Percentiles rank a stretch among this genome's conserved stretches.
These are phyloP conservation scores for Cantharis flavilabris DNA, from an alignment of 2,888 invertebrate genomes.

Conservation along the genomic window DNA sequence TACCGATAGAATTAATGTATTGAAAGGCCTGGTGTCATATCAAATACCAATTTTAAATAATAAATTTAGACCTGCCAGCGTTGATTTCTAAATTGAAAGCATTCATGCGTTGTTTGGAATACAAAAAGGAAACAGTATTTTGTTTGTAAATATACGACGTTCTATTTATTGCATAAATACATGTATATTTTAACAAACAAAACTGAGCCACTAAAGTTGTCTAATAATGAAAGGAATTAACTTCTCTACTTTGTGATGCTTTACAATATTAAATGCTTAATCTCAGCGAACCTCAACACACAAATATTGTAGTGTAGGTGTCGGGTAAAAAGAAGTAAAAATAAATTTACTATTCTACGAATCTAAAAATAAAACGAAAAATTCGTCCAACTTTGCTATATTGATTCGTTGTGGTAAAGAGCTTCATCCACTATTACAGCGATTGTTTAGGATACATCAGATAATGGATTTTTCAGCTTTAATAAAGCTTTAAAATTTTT, in stretches of 20 bases:
- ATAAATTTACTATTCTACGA: background rate
- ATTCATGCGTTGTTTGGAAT: constrained; percentile 34
- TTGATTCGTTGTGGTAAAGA: constrained; percentile 22
- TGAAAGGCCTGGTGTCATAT: constrained; percentile 33
- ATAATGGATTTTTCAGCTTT: constrained; percentile 30
- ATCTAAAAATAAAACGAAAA: constrained; percentile 6
- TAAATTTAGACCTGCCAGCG: constrained; percentile 34
- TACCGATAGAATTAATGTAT: constrained; percentile 27
- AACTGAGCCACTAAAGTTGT: background rate
- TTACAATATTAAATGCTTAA: background rate
- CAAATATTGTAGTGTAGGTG: background rate
- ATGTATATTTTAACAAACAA: constrained; percentile 9
- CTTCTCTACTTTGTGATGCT: background rate
- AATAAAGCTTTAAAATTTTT: constrained; percentile 14
- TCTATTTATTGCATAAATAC: constrained; percentile 22
- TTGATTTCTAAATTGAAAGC: constrained; percentile 36
- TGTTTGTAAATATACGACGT: constrained; percentile 35
- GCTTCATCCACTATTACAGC: constrained; percentile 19
- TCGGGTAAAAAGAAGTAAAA: background rate
- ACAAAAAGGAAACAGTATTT: constrained; percentile 36
- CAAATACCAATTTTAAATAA: constrained; percentile 36
- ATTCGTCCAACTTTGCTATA: constrained; percentile 10
- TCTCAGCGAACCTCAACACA: background rate
- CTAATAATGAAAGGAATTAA: background rate
- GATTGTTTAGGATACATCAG: constrained; percentile 26